Evolutionary conservation across 1,140 invertebrate genomes (phyloP).

Genomic region (Drosophila azteca): DNA sequence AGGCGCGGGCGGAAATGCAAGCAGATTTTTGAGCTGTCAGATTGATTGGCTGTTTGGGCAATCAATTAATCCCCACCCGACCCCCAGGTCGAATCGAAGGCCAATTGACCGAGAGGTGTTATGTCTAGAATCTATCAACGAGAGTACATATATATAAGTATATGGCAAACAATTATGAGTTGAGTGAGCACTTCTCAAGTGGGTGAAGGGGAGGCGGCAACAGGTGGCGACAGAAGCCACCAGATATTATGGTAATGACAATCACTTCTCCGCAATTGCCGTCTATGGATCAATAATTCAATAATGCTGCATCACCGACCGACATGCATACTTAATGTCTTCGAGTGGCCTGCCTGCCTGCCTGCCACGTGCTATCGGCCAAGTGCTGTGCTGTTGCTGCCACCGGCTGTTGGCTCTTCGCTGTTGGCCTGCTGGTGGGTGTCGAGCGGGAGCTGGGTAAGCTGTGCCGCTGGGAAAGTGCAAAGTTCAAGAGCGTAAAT

Average conservation of each 20-base stretch:
- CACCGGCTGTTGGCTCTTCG: not conserved
- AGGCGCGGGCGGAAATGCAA: slow-evolving; percentile 36
- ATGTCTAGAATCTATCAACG: not conserved
- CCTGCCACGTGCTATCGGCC: too few species aligned
- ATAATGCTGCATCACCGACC: slow-evolving; percentile 8
- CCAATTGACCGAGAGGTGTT: slow-evolving; percentile 1
- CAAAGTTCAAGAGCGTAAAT: slow-evolving; percentile 50
- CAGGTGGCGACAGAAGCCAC: slow-evolving; percentile 9
- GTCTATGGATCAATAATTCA: not conserved
- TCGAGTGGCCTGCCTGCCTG: slow-evolving; percentile 2
- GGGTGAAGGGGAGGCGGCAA: not conserved
- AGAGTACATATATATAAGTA: too few species aligned
- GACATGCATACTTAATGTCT: slow-evolving; percentile 11
- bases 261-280: not conserved
- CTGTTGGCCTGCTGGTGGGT: not conserved
- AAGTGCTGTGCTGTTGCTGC: not conserved
- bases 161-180: slow-evolving; percentile 27
- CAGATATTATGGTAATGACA: slow-evolving; percentile 4
- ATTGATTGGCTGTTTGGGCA: slow-evolving; percentile 41
- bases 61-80: slow-evolving; percentile 18
- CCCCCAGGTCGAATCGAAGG: not conserved
- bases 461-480: slow-evolving; percentile 11
- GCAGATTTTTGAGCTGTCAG: slow-evolving; percentile 29
- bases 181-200: not conserved
- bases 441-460: not conserved